phyloP scores from a whole-genome alignment of 1,140 invertebrate species.

The Aphaenogaster rudis region DNA sequence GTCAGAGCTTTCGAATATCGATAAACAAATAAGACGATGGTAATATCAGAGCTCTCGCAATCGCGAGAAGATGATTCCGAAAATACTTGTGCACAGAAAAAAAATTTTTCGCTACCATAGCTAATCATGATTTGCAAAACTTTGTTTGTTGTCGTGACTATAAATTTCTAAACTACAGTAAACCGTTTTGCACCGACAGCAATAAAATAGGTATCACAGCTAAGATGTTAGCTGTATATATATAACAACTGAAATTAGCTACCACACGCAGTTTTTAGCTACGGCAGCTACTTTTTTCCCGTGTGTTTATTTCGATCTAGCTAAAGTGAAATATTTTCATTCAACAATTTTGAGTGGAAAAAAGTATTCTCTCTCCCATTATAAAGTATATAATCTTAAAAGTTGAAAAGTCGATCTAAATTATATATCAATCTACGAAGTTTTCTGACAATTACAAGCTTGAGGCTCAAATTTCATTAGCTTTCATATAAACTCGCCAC shows the following conservation, averaged over 20 bases:
- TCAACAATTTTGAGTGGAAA: background rate
- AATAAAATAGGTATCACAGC: too few species aligned
- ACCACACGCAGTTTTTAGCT: too few species aligned
- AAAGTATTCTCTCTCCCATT: background rate
- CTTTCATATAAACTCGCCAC: background rate
- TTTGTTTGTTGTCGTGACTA: too few species aligned
- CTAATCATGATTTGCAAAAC: too few species aligned
- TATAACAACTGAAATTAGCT: too few species aligned
- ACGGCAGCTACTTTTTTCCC: too few species aligned
- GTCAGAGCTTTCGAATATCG: slow-evolving; percentile 43
- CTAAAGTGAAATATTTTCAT: background rate
- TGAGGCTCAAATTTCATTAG: background rate
- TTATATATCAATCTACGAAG: background rate
- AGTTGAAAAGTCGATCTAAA: background rate
- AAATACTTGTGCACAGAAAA: background rate
- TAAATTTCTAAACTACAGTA: too few species aligned
- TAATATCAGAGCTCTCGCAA: slow-evolving; percentile 13
- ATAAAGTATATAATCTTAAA: background rate
- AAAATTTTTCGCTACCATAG: too few species aligned
- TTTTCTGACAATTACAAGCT: background rate
- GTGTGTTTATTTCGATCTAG: background rate
- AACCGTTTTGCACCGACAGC: too few species aligned
- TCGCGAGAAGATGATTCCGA: background rate
- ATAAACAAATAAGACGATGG: slow-evolving; percentile 8
- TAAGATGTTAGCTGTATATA: too few species aligned